A percentile compares a stretch with the other conserved stretches of the same genome.
Evolutionary conservation across 2,113 vertebrate genomes (phyloP).

Genomic region (Phylloscopus trochilus): DNA sequence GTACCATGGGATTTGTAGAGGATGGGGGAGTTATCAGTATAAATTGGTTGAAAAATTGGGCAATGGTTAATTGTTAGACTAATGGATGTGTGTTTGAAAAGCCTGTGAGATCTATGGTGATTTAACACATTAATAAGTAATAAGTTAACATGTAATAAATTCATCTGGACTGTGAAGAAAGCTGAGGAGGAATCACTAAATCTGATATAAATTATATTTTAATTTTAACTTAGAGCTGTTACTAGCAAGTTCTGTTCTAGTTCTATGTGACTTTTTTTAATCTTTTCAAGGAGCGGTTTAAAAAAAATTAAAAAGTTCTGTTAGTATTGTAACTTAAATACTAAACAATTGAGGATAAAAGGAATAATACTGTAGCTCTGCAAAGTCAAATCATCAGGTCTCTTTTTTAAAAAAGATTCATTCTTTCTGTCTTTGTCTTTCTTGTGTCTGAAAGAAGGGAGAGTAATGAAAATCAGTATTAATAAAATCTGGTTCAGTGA

Average conservation of each 20-base stretch:
- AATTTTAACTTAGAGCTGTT: background rate
- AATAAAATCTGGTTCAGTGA: background rate
- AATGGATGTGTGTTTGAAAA: background rate
- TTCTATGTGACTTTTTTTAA: background rate
- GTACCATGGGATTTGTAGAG: background rate
- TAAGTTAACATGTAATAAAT: background rate
- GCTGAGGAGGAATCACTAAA: background rate
- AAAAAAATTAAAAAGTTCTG: background rate
- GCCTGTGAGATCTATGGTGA: accelerated
- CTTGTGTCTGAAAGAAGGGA: background rate
- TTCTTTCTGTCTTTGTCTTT: background rate
- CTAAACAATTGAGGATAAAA: background rate
- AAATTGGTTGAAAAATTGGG: background rate
- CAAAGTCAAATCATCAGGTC: background rate
- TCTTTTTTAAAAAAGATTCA: background rate
- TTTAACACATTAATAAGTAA: background rate
- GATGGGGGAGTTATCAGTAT: background rate
- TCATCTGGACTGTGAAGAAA: background rate
- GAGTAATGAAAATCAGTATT: background rate
- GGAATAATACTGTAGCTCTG: background rate
- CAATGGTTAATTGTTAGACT: background rate
- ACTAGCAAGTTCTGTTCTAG: background rate
- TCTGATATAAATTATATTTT: background rate
- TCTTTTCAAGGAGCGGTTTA: background rate
- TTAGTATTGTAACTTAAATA: background rate